A percentile compares a stretch with the other conserved stretches of the same genome.
Conservation (phyloP, 1,140 invertebrate genomes). For the Listronotus oregonensis region DNA sequence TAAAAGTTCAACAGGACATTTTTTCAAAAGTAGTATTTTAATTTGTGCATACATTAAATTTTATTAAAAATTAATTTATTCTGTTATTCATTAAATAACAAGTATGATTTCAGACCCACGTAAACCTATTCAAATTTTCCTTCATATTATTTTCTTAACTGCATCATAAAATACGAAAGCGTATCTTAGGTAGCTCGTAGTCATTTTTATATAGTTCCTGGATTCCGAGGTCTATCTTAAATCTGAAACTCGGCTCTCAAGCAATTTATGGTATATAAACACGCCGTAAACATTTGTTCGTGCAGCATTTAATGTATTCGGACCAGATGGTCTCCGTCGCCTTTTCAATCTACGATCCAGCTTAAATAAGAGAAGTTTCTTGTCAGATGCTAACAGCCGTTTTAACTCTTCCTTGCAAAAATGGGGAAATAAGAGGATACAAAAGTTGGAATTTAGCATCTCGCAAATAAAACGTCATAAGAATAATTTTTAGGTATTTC, state of each 20-base stretch:
- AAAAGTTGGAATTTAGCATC: not conserved
- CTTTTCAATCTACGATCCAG: conserved; percentile 16
- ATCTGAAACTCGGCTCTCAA: conserved; percentile 11
- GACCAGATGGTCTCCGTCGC: conserved; percentile 17
- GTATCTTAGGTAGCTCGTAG: not conserved
- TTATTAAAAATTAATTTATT: too few relatives aligned
- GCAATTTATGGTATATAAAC: conserved; percentile 25
- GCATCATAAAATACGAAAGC: not conserved
- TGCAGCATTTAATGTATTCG: conserved; percentile 17
- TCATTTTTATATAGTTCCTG: conserved; percentile 4
- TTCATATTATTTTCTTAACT: too few relatives aligned
- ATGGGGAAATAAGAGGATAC: conserved; percentile 6
- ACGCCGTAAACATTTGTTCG: conserved; percentile 22
- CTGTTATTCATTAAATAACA: too few relatives aligned
- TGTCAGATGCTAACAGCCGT: conserved; percentile 10
- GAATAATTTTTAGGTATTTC: too few relatives aligned
- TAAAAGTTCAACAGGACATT: too few relatives aligned
- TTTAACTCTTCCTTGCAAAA: conserved; percentile 4
- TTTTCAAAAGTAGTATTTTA: too few relatives aligned
- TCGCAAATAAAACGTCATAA: not conserved
- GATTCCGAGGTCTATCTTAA: conserved; percentile 8
- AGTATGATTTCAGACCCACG: too few relatives aligned
- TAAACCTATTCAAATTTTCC: too few relatives aligned
- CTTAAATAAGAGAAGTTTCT: conserved; percentile 13
- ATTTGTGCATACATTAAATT: too few relatives aligned